phyloP scores from a whole-genome alignment of 2,888 invertebrate species.

The Ctena decussata region DNA sequence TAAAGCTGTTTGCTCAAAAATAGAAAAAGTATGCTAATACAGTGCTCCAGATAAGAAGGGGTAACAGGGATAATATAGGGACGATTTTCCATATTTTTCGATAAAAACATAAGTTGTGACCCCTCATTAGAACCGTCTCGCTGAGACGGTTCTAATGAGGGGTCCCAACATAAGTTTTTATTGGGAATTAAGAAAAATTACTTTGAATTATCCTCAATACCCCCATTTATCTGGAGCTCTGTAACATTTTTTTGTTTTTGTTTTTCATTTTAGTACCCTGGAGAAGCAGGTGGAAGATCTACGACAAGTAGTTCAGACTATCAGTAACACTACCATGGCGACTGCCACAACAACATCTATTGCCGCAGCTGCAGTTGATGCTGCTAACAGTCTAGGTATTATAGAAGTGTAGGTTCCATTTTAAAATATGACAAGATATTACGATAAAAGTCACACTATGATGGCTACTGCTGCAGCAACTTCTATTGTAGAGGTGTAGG shows the following conservation, averaged over 20 bases:
- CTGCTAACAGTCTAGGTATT: conserved; percentile 42
- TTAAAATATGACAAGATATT: too few species aligned
- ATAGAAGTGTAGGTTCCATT: conserved; percentile 45
- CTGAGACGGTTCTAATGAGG: too few species aligned
- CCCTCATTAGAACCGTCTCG: too few species aligned
- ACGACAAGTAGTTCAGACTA: conserved; percentile 81
- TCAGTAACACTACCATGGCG: conserved; percentile 75
- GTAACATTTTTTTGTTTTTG: neutral
- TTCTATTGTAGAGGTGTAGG: neutral
- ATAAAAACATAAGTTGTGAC: too few species aligned
- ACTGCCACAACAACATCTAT: conserved; percentile 67
- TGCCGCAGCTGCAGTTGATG: conserved; percentile 68
- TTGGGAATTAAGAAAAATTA: too few species aligned
- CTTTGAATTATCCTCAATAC: too few species aligned
- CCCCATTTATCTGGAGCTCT: neutral
- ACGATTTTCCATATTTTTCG: too few species aligned
- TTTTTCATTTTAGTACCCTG: conserved; percentile 74
- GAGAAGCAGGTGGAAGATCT: conserved; percentile 83
- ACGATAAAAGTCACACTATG: neutral
- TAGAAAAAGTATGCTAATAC: too few species aligned
- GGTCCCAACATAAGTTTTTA: too few species aligned
- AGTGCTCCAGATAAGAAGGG: too few species aligned
- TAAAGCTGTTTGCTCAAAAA: too few species aligned
- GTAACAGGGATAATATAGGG: too few species aligned
- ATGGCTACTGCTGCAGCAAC: neutral